Evolutionary conservation across 35 echinoderm and acorn worm genomes (phyloP).

Genomic region (Apostichopus parvimensis): DNA sequence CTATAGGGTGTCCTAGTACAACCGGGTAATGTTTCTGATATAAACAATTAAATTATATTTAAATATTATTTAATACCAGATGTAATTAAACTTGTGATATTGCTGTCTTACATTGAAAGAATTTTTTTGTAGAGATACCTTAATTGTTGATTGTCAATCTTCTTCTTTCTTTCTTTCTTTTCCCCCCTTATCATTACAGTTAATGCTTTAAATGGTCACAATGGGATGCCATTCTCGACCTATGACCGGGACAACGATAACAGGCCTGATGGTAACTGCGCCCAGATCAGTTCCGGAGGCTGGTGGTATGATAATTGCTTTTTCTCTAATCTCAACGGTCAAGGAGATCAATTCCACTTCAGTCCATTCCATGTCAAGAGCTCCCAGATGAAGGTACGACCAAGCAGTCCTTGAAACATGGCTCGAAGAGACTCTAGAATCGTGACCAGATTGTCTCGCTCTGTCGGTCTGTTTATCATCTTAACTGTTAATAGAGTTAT

Average conservation of each 20-base stretch:
- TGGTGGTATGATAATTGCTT: conserved; percentile 83
- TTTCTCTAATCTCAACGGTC: conserved; percentile 68
- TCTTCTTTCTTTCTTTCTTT: not conserved
- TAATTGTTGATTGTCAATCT: not conserved
- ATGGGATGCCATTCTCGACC: conserved; percentile 62
- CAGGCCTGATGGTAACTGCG: conserved; percentile 64
- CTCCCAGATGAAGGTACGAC: not conserved
- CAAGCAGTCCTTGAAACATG: not conserved
- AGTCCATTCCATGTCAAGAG: not conserved
- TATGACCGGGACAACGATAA: conserved; percentile 78
- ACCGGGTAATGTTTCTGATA: too few species aligned
- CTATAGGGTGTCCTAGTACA: too few species aligned
- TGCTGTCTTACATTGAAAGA: not conserved
- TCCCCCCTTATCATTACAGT: not conserved
- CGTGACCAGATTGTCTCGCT: too few species aligned
- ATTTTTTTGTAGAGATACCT: not conserved
- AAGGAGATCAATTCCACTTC: not conserved
- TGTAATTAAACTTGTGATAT: too few species aligned
- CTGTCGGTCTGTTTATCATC: too few species aligned
- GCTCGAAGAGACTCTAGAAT: too few species aligned
- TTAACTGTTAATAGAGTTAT: too few species aligned
- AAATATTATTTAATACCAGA: too few species aligned
- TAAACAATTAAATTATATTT: too few species aligned
- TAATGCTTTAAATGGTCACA: conserved; percentile 63
- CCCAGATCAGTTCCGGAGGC: conserved; percentile 52